phyloP scores from a whole-genome alignment of 2,113 vertebrate genomes.

The Dicrurus megarhynchus region DNA sequence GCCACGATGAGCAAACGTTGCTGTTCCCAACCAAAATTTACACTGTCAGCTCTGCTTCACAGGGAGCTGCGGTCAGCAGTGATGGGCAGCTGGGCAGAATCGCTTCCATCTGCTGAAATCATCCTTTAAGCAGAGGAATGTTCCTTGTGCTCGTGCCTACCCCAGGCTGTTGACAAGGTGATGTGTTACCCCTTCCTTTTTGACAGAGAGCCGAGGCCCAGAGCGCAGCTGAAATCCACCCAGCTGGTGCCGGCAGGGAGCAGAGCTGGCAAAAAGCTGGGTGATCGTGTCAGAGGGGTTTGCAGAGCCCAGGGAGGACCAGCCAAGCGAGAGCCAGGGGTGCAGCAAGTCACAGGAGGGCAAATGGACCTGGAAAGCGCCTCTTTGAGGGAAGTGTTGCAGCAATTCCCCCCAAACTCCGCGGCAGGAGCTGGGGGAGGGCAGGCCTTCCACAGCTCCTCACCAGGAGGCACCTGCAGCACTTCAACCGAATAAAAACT shows the following conservation, averaged over 20 bases:
- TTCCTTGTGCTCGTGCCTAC: background rate
- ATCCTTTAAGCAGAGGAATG: background rate
- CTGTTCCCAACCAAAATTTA: background rate
- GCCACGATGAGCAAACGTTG: background rate
- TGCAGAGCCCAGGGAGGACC: rapidly evolving
- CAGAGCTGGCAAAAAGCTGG: background rate
- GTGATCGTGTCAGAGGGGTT: rapidly evolving
- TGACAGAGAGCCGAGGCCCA: background rate
- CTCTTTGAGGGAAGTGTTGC: background rate
- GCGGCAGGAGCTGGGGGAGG: background rate
- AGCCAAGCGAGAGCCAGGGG: rapidly evolving
- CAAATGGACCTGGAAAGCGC: background rate
- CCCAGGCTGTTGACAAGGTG: background rate
- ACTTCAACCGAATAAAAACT: background rate
- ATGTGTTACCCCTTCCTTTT: background rate
- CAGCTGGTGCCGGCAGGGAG: background rate
- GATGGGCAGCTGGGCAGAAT: background rate
- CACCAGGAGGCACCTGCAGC: background rate
- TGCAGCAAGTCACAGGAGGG: background rate
- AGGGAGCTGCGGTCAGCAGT: background rate
- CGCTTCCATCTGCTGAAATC: background rate
- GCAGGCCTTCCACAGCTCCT: background rate
- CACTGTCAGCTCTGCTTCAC: background rate
- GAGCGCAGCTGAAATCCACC: background rate
- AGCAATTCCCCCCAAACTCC: background rate